Evolutionary conservation across 1,140 invertebrate genomes (phyloP).

Genomic region (Xylocopa sonorina): DNA sequence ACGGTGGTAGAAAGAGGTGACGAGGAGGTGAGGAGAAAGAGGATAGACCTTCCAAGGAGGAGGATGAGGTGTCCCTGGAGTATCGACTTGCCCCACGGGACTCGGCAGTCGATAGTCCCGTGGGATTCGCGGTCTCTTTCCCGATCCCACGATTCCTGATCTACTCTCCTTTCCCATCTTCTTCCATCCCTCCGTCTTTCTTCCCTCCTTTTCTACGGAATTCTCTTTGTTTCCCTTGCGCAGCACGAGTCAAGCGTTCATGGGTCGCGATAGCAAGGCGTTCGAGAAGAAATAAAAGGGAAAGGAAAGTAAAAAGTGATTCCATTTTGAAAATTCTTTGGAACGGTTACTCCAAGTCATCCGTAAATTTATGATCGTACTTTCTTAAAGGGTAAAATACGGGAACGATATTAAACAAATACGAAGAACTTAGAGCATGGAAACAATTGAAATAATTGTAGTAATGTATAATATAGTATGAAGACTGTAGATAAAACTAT

Average conservation of each 20-base stretch:
- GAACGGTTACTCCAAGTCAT: background rate
- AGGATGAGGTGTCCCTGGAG: slow-evolving; percentile 77
- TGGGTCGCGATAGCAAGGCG: slow-evolving; percentile 49
- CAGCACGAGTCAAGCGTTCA: slow-evolving; percentile 17
- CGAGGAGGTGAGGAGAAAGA: slow-evolving; percentile 67
- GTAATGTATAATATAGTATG: background rate
- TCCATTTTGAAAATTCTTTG: slow-evolving; percentile 32
- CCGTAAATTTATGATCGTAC: background rate
- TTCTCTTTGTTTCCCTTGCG: slow-evolving; percentile 38
- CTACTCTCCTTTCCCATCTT: slow-evolving; percentile 21
- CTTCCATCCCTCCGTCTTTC: slow-evolving; percentile 37
- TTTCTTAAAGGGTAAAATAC: no score
- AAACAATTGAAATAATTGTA: background rate
- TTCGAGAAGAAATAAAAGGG: slow-evolving; percentile 29
- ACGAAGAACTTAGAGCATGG: background rate
- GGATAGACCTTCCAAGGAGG: slow-evolving; percentile 56
- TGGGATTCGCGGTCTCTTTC: slow-evolving; percentile 76
- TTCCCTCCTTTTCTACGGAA: slow-evolving; percentile 41
- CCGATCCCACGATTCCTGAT: slow-evolving; percentile 42
- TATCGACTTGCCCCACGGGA: slow-evolving; percentile 82
- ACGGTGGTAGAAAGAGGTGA: slow-evolving; percentile 74
- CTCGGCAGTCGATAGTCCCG: slow-evolving; percentile 81
- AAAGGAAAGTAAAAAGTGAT: slow-evolving; percentile 37
- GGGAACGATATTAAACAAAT: no score
- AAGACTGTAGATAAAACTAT: background rate